Evolutionary conservation across 2,888 invertebrate species (phyloP), one percentile per base, ranked within the genome.

Genomic region (Melieria picta): DNA sequence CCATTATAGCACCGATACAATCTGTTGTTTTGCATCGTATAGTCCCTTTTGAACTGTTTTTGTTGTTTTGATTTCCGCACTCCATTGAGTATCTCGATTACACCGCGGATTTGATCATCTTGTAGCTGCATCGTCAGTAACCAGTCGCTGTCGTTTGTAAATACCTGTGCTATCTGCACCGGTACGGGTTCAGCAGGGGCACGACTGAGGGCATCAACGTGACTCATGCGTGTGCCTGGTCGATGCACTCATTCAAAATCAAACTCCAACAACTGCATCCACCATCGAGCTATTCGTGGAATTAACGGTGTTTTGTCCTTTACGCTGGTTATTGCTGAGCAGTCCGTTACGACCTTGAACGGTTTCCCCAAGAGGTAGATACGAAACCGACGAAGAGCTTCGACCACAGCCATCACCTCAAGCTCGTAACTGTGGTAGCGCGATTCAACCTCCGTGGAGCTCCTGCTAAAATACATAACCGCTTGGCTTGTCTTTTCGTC

Each of bases 371-470:
- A 62, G 9, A 83, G 65, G 72, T 83, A 84, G 5, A 81, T 75
- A 10, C 83, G 69, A 70, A 84, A 84, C 56, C 81, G 80, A 55
- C 82, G 79, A 7, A 83, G 58, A 4, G 82, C 78, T 76, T 80
- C 74, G 16, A 84, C 80, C 11, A 84, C 76, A 0, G 82, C 82
- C 42, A 85, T 69, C 5, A 83, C 80, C 75, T 85, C 83, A 5
- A 85, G 67, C 62, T 84, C 82, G 68, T 82, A 83, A 64, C 81
- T 80, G 16, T 75, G 72, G 61, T 81, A 83, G 0, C 48, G 61
- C 4, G 58, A 47, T 63, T 77, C 74, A 0, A 72, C 56, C 1
- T 72, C 72, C 0, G 72, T 75, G 13, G 74, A 76, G 4, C 58
- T 69, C 11, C 75, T 64, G 57, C 71, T 78, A 46, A 63, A 77